Evolutionary conservation across 2,888 invertebrate species (phyloP), one percentile per base, ranked within the genome.

Genomic region (Iphiclides podalirius): DNA sequence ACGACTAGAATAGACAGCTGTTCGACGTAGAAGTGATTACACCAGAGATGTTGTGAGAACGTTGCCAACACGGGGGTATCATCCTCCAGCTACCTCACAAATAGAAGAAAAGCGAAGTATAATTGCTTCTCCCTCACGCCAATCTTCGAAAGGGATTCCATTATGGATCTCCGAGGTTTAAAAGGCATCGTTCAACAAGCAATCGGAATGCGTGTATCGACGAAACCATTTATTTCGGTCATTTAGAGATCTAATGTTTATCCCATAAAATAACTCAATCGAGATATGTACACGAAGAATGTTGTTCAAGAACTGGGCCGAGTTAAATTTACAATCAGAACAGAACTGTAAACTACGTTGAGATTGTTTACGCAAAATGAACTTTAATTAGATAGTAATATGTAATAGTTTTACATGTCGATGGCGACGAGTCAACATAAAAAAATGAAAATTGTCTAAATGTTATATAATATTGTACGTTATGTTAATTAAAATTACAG

Each of bases 171-270:
- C n/a, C n/a, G n/a, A n/a, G n/a, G n/a, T n/a, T n/a, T n/a, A n/a
- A n/a, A n/a, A n/a, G n/a, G n/a, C n/a, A n/a, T n/a, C n/a, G n/a
- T n/a, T n/a, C n/a, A n/a, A n/a, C n/a, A n/a, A n/a, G n/a, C n/a
- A n/a, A n/a, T n/a, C n/a, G n/a, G n/a, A n/a, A n/a, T n/a, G n/a
- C n/a, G n/a, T n/a, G n/a, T n/a, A n/a, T n/a, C n/a, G n/a, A n/a
- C n/a, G n/a, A n/a, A n/a, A n/a, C n/a, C n/a, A 11, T 31, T 31
- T 31, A 31, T 31, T 31, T 31, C 1, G 31, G 2, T 9, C 12
- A 42, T 42, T 43, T 11, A 23, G 43, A 35, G 33, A 31, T n/a
- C 6, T 9, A 33, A 17, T 42, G 31, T 28, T 42, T 42, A 31
- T 17, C 20, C 6, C 8, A 8, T 8, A 42, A 33, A 33, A 33